These are phyloP conservation scores for Acanthacorydalis orientalis DNA, from an alignment of 2,888 invertebrate genomes.

Conservation along the genomic window DNA sequence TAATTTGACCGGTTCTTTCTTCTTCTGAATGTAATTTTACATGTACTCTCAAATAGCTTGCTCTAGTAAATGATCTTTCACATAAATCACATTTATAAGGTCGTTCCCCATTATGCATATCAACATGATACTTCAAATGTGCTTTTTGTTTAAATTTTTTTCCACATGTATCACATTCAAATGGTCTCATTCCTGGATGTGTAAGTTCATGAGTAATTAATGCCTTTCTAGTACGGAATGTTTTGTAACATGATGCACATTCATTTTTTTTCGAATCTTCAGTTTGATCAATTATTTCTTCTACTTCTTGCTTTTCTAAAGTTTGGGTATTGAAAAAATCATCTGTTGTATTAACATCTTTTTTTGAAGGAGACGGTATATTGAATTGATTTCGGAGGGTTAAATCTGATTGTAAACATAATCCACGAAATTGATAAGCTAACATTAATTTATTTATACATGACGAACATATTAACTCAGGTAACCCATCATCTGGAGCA, in stretches of 20 bases:
- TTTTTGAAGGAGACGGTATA: neutral
- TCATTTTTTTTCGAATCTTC: neutral
- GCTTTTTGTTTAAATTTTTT: constrained; percentile 5
- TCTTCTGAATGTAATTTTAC: neutral
- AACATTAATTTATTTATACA: constrained; percentile 2
- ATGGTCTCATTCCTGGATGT: constrained; percentile 4
- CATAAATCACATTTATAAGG: constrained; percentile 1
- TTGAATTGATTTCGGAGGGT: constrained; percentile 1
- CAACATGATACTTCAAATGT: constrained; percentile 3
- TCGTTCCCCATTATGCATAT: constrained; percentile 1
- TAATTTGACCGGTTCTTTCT: neutral
- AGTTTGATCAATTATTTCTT: neutral
- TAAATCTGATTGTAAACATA: constrained; percentile 2
- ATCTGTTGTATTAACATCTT: neutral
- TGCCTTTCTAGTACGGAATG: neutral
- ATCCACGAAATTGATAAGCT: constrained; percentile 3
- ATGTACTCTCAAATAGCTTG: neutral
- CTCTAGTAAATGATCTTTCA: constrained; percentile 1
- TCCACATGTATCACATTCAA: constrained; percentile 1
- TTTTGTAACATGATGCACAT: constrained; percentile 1
- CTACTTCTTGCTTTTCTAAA: neutral
- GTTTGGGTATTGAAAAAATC: neutral
- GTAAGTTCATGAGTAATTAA: constrained; percentile 1
- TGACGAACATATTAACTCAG: constrained; percentile 1
- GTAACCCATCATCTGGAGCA: constrained; percentile 3